Evolutionary conservation across 2,888 invertebrate species (phyloP), one percentile per base, ranked within the genome.

Genomic region (Augochlorella aurata): DNA sequence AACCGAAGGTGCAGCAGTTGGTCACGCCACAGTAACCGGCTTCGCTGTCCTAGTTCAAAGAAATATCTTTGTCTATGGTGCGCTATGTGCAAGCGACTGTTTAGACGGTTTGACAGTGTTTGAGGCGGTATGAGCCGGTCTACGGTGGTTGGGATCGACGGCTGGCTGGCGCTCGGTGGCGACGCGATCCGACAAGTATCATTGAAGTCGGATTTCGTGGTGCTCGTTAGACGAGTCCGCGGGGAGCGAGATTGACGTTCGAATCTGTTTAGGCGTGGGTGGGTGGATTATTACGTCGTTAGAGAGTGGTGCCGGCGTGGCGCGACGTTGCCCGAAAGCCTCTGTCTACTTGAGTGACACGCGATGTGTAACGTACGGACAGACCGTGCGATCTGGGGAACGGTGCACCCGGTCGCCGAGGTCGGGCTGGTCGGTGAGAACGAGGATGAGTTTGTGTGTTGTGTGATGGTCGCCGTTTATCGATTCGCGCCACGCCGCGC

Each of bases 391-490:
- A 77, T 74, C 63, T 72, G 70, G 72, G 83, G 71, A 83, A 83
- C 71, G 77, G 77, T 82, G 84, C 82, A 73, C 77, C 47, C 79
- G 79, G 74, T 74, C 47, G 76, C 29, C 69, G 77, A 74, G 77
- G 80, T 69, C 73, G 77, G 71, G 63, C 58, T 78, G 75, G 79
- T 75, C 63, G 85, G 80, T 47, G 83, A 73, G 86, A 84, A 83
- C 79, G 81, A 84, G 86, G 84, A 83, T 80, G 81, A 84, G 77
- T 79, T 86, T 85, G 84, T 86, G 82, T 86, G 83, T 79, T 86
- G 87, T 85, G 87, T 84, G 87, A 86, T 85, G 82, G 88, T 87
- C 87, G 85, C 79, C 83, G 86, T 86, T 88, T 90, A 90, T 90
- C 90, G 90, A 89, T 90, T 89, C 87, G 88, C 85, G 84, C 80